Percentiles rank a stretch among this genome's conserved stretches.
These are phyloP conservation scores for Halcyon smyrnensis DNA, from an alignment of 2,797 vertebrate genomes.

Conservation along the genomic window DNA sequence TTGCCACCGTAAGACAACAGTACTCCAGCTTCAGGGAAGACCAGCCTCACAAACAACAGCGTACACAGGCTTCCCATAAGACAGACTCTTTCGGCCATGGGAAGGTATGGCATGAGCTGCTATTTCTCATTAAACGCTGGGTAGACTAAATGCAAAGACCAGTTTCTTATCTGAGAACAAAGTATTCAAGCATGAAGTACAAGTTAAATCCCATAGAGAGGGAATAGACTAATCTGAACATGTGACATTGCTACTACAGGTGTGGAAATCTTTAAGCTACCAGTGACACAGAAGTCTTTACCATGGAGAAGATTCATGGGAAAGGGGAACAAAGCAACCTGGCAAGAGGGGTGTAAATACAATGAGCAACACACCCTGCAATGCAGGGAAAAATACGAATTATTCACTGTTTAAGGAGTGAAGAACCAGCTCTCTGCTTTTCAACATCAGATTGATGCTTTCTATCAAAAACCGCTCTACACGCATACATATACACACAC, in stretches of 20 bases:
- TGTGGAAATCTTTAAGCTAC: background rate
- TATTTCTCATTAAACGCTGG: background rate
- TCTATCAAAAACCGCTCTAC: background rate
- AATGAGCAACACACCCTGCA: background rate
- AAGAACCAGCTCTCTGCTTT: background rate
- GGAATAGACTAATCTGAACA: background rate
- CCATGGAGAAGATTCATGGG: background rate
- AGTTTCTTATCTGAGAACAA: background rate
- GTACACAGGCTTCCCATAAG: background rate
- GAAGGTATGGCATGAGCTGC: background rate
- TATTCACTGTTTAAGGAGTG: background rate
- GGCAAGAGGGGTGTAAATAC: background rate
- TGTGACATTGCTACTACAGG: background rate
- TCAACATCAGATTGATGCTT: background rate
- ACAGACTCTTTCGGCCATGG: background rate
- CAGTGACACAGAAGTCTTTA: background rate
- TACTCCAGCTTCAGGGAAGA: background rate
- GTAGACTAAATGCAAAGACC: background rate
- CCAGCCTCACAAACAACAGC: fast-evolving
- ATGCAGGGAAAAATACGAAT: background rate
- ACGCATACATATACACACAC: background rate
- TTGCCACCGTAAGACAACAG: background rate
- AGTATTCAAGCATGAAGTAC: background rate
- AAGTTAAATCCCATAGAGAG: background rate
- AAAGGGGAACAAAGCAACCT: background rate